These are phyloP conservation scores for Euplexia lucipara DNA, from an alignment of 2,888 invertebrate species.

Conservation along the genomic window DNA sequence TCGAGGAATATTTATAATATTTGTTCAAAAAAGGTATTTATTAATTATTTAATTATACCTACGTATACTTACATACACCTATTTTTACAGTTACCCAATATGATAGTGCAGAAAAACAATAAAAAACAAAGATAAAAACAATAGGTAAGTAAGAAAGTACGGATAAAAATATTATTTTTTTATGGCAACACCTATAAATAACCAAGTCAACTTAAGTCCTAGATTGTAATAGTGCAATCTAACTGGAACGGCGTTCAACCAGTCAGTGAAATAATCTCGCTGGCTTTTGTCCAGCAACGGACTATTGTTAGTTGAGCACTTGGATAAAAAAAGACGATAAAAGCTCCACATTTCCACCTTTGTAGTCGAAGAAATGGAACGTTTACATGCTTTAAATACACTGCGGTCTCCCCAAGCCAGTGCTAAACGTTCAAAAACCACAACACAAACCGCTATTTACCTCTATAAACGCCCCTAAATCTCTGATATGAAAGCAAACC, in stretches of 20 bases:
- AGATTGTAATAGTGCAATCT: background rate
- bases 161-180: too few relatives aligned
- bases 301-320: background rate
- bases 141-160: too few relatives aligned
- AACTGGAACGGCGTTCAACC: background rate
- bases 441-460: slow-evolving; percentile 21
- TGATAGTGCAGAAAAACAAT: too few relatives aligned
- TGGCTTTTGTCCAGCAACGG: background rate
- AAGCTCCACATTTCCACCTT: background rate
- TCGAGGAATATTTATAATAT: too few relatives aligned
- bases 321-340: background rate
- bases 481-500: slow-evolving; percentile 21
- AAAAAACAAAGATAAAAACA: too few relatives aligned
- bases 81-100: too few relatives aligned
- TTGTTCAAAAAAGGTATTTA: too few relatives aligned
- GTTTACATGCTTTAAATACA: background rate
- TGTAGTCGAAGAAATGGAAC: background rate
- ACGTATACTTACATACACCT: too few relatives aligned
- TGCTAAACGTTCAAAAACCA: slow-evolving; percentile 17
- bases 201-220: background rate
- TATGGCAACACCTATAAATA: too few relatives aligned
- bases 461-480: slow-evolving; percentile 8
- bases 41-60: too few relatives aligned
- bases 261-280: background rate
- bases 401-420: background rate